Evolutionary conservation across 2,113 vertebrate genomes (phyloP).

Genomic region (Chionis minor): DNA sequence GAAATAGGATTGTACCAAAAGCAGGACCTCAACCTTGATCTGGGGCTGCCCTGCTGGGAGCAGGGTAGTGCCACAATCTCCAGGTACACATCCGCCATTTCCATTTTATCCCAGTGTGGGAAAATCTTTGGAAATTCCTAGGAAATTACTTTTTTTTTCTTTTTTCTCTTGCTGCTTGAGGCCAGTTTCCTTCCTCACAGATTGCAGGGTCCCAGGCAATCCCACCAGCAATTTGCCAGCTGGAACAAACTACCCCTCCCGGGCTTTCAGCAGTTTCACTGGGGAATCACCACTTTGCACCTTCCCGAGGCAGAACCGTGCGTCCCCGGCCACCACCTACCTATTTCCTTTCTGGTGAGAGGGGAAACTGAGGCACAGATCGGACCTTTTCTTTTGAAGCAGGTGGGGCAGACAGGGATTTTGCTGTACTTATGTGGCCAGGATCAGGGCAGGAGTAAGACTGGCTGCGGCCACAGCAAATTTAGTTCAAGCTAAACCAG

Average conservation of each 20-base stretch:
- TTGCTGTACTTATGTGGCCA: accelerated
- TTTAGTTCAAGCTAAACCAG: background rate
- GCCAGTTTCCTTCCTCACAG: background rate
- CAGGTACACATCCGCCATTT: background rate
- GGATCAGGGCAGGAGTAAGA: background rate
- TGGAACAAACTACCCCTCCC: background rate
- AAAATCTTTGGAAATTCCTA: background rate
- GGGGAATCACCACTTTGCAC: background rate
- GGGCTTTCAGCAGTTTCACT: too few relatives aligned
- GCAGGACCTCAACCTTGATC: background rate
- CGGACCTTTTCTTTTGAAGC: background rate
- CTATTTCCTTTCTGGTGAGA: background rate
- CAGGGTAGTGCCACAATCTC: background rate
- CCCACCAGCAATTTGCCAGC: background rate
- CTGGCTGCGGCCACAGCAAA: background rate
- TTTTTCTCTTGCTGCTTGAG: background rate
- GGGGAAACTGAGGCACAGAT: background rate
- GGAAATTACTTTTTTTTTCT: background rate
- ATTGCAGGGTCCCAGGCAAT: background rate
- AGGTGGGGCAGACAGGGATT: background rate
- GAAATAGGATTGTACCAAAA: background rate
- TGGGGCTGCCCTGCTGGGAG: accelerated
- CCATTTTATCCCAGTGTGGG: background rate
- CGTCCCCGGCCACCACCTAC: background rate
- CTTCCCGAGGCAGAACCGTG: background rate